Base-by-base conservation (phyloP, 2,113 vertebrate species). In the Psilopsiagon aurifrons region DNA sequence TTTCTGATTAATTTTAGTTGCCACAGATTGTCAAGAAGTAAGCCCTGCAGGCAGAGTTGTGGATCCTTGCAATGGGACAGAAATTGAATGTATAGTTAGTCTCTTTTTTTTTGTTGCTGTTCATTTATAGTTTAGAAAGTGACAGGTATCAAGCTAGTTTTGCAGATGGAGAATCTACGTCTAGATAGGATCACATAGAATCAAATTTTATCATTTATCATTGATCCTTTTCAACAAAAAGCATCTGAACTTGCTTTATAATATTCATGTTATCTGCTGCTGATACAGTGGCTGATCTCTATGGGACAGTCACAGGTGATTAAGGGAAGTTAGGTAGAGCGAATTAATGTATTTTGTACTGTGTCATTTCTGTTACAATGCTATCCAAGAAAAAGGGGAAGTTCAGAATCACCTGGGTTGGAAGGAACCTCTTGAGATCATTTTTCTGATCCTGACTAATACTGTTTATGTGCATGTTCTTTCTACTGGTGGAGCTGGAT, bases 321-420 rank as follows among this genome's bases (percentile, higher is more conserved):
- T 23, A 20, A 51, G 19, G 35, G 11, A 37, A 70, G 14, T 10
- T 23, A 39, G 20, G 23, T 7, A 10, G 19, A 63, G 11, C 10
- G 17, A 20, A 3, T 57, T 4, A 3, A 2, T 6, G 6, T 43
- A 13, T 70, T 73, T 33, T 44, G 17, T 28, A 3, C 15, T n/a
- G 57, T 3, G 2, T 12, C 20, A 57, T 75, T 46, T n/a, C 29
- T 25, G 18, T 41, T 27, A 19, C 60, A 57, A 11, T 11, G 17
- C 19, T 8, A 12, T 0, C 14, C 9, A 10, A 47, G 84, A 9
- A 29, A 24, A 76, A 23, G 0, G 13, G 39, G 4, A 24, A 47
- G 0, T 41, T n/a, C 24, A 3, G 12, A 37, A 46, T 64, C 39
- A 46, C 13, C 17, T 37, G 27, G 39, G 28, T 47, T 66, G 71